These are phyloP conservation scores for Ephydatia muelleri DNA, from an alignment of 37 sponge, comb jelly and placozoan species.

Conservation along the genomic window DNA sequence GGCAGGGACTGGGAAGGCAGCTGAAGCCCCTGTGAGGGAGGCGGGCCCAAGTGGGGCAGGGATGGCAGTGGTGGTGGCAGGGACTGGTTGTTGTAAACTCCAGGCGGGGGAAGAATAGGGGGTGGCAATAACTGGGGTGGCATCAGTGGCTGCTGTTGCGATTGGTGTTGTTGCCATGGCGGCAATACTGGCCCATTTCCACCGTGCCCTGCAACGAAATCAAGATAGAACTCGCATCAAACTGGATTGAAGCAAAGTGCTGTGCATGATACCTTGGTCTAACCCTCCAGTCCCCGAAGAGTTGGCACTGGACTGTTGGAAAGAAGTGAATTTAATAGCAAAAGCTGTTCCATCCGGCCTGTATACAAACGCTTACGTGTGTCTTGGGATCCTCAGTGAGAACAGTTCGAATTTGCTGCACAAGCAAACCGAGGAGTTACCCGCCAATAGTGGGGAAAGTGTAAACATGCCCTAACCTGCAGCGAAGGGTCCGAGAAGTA, in stretches of 20 bases:
- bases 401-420: conserved; percentile 46
- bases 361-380: background rate
- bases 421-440: background rate
- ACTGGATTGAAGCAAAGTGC: background rate
- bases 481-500: conserved; percentile 68
- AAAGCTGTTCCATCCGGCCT: background rate
- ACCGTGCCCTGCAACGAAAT: background rate
- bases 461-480: conserved; percentile 18
- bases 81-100: background rate
- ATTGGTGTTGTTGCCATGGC: background rate
- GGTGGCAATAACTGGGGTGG: background rate
- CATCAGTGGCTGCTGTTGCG: background rate
- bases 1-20: background rate
- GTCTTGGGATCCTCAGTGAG: conserved; percentile 14
- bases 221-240: background rate
- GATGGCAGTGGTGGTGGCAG: background rate
- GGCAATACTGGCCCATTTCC: background rate
- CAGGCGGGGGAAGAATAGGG: background rate
- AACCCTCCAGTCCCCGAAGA: background rate
- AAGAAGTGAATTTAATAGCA: background rate
- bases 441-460: background rate
- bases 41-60: background rate
- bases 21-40: background rate
- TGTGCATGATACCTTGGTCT: background rate
- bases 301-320: background rate